Evolutionary conservation across 2,888 invertebrate genomes (phyloP), one percentile per base, ranked within the genome.

Genomic region (Chymomyza caudatula): DNA sequence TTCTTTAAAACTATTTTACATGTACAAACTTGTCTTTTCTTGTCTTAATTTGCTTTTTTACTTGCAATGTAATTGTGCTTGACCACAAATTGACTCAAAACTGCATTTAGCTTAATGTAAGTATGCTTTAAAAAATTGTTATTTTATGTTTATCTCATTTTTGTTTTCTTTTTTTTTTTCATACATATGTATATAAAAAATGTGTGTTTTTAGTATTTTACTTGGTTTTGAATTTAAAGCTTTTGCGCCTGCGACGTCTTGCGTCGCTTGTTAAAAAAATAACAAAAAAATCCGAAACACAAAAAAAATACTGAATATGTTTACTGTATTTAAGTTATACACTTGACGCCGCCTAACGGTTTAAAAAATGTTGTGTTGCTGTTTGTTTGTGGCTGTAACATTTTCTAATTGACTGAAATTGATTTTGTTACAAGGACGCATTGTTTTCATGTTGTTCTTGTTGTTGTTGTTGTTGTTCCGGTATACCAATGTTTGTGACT

Each of bases 371-470:
- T 61, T 73, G 60, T 66, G 60, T 57, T 74, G 49, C 8, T 61
- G 54, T 63, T 20, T 61, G 55, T 58, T 63, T 69, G 65, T 71
- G 56, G 72, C 29, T 69, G 84, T 83, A 73, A 80, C 71, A 67
- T 65, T 76, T 77, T 73, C 83, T 88, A 88, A 88, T 88, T 88
- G 88, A 88, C 88, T 88, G 87, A 88, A 88, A 88, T 88, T 88
- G 89, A 88, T 88, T 87, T 87, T 83, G 87, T 88, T 86, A 79
- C 86, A 88, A 88, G 87, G 87, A 88, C 87, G 87, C 88, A 85
- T 88, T 77, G 74, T 70, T 68, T 68, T 69, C 57, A 58, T 64
- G 54, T 58, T 74, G 49, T 49, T 58, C 69, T 68, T 70, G 66
- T 71, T 72, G 63, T 65, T 65, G 54, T 25, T 53, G 53, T 6